phyloP scores from a whole-genome alignment of 1,140 invertebrate species.

The Panagrolaimus sp. region DNA sequence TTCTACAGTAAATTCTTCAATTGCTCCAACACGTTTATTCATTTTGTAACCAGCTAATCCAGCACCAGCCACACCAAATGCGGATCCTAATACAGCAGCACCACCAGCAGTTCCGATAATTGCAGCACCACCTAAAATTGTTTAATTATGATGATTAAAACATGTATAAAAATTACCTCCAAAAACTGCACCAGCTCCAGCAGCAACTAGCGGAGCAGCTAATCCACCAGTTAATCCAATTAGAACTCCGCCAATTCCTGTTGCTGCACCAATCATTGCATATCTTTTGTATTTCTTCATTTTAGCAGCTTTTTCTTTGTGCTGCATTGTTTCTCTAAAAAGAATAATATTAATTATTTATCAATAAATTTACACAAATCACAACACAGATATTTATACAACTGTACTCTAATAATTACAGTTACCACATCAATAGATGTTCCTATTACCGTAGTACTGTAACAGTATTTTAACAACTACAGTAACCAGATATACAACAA shows the following conservation, averaged over 20 bases:
- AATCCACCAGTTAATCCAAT: conserved; percentile 56
- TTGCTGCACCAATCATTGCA: conserved; percentile 62
- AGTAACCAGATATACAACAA: neutral
- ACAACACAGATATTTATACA: too few species aligned
- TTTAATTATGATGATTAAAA: too few species aligned
- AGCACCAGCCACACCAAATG: conserved; percentile 64
- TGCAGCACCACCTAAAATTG: conserved; percentile 42
- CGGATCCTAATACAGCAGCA: conserved; percentile 61
- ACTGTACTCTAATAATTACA: too few species aligned
- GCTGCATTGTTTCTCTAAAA: too few species aligned
- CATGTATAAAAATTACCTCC: too few species aligned
- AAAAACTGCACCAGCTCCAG: conserved; percentile 61
- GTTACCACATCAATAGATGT: too few species aligned
- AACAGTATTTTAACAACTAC: too few species aligned
- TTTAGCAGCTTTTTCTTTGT: conserved; percentile 23
- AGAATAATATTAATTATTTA: too few species aligned
- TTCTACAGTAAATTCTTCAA: conserved; percentile 63
- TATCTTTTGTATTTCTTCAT: conserved; percentile 61
- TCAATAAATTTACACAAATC: too few species aligned
- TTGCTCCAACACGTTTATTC: conserved; percentile 62
- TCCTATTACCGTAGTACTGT: too few species aligned
- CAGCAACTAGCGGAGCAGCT: conserved; percentile 51
- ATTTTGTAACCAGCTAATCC: conserved; percentile 62
- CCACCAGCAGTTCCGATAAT: conserved; percentile 54
- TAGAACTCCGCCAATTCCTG: conserved; percentile 62